phyloP scores from a whole-genome alignment of 1,140 invertebrate genomes.

The Carposina sasakii region DNA sequence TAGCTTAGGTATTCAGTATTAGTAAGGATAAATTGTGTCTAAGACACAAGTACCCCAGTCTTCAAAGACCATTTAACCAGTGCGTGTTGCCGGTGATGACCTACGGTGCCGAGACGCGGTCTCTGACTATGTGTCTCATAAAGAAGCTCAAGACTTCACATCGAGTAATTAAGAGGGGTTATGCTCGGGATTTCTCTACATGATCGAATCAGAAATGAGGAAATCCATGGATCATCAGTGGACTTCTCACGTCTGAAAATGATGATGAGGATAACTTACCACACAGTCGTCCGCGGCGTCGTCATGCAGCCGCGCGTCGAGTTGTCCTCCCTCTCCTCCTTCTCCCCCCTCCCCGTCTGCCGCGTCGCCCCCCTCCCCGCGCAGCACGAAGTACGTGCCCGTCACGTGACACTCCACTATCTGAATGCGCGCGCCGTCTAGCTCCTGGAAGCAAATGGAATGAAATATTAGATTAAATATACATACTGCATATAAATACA shows the following conservation, averaged over 20 bases:
- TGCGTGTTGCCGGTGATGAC: too few relatives aligned
- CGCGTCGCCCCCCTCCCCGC: conserved; percentile 6
- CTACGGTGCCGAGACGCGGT: background rate
- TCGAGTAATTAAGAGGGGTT: background rate
- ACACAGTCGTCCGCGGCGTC: conserved; percentile 22
- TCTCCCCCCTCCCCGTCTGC: conserved; percentile 18
- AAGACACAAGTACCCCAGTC: too few relatives aligned
- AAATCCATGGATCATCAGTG: background rate
- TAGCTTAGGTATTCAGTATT: too few relatives aligned
- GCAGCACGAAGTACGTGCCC: conserved; percentile 13
- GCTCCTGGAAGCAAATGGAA: conserved; percentile 27
- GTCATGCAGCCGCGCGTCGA: conserved; percentile 37
- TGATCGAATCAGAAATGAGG: background rate
- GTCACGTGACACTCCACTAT: conserved; percentile 33
- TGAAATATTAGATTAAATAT: conserved; percentile 1
- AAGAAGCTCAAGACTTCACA: background rate
- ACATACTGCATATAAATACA: background rate
- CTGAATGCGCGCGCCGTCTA: conserved; percentile 42
- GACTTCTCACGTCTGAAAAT: background rate
- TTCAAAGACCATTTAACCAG: too few relatives aligned
- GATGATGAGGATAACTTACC: background rate
- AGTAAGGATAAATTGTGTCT: too few relatives aligned
- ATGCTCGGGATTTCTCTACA: background rate
- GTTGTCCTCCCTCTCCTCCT: conserved; percentile 45
- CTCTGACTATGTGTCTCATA: background rate